phyloP scores from a whole-genome alignment of 2,888 invertebrate genomes.

The Dicyrtoma fusca region DNA sequence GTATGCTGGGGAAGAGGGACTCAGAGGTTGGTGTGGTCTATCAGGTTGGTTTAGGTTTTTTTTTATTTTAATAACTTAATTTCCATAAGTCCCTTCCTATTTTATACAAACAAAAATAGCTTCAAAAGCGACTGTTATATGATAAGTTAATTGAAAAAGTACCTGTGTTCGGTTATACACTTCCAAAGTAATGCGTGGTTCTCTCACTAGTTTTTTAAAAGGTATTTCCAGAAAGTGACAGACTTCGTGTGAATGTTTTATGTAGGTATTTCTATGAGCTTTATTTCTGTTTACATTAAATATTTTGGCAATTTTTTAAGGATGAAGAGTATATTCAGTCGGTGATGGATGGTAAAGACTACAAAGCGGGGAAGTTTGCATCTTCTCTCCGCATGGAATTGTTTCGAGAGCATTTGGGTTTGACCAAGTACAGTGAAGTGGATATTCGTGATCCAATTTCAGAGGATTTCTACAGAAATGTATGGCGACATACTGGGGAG shows the following conservation, averaged over 20 bases:
- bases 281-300: not conserved
- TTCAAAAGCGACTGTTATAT: too few relatives aligned
- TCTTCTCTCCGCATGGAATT: conserved; percentile 80
- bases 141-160: too few relatives aligned
- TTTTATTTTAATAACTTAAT: too few relatives aligned
- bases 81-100: too few relatives aligned
- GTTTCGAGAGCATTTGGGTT: conserved; percentile 90
- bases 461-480: conserved; percentile 78
- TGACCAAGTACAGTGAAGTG: conserved; percentile 63
- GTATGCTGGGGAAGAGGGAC: conserved; percentile 90
- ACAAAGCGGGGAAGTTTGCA: conserved; percentile 83
- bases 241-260: not conserved
- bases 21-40: conserved; percentile 90
- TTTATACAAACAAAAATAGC: too few relatives aligned
- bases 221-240: too few relatives aligned
- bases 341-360: conserved; percentile 78
- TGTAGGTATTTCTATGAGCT: not conserved
- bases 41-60: conserved; percentile 65
- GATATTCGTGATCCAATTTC: conserved; percentile 79
- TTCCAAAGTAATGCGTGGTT: too few relatives aligned
- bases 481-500: conserved; percentile 80
- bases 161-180: too few relatives aligned
- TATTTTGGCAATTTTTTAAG: conserved; percentile 60
- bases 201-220: too few relatives aligned
- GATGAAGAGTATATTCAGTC: conserved; percentile 80